Evolutionary conservation across 2,888 invertebrate species (phyloP).

Genomic region (Lysandra coridon): DNA sequence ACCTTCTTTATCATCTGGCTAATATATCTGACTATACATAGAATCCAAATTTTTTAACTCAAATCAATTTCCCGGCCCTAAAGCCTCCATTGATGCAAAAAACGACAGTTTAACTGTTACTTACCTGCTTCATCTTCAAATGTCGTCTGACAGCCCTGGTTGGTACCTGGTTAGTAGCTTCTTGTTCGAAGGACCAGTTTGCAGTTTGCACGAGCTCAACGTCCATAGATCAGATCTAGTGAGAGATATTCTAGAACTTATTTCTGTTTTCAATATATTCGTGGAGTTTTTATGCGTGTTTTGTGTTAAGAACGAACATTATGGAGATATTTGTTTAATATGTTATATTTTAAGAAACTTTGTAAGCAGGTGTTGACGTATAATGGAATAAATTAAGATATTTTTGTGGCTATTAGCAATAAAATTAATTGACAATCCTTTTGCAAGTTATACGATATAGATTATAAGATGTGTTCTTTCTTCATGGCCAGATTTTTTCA

Average conservation of each 20-base stretch:
- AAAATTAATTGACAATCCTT: neutral
- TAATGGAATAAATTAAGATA: neutral
- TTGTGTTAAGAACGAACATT: neutral
- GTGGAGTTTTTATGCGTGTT: neutral
- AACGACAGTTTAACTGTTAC: too few species aligned
- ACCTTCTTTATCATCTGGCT: too few species aligned
- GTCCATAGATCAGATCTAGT: constrained; percentile 12
- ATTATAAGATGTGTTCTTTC: too few species aligned
- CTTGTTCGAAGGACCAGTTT: constrained; percentile 15
- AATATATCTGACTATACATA: too few species aligned
- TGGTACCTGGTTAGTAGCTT: constrained; percentile 4
- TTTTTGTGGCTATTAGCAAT: neutral
- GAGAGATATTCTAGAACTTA: constrained; percentile 8
- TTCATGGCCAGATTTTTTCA: too few species aligned
- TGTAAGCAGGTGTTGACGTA: neutral
- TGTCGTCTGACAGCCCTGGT: neutral
- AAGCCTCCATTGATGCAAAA: too few species aligned
- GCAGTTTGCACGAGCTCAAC: constrained; percentile 13
- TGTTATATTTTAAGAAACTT: neutral
- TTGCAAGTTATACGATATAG: too few species aligned
- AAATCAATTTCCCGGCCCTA: too few species aligned
- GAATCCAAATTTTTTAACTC: too few species aligned
- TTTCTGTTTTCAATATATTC: neutral
- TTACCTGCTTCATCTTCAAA: too few species aligned
- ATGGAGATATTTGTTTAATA: neutral